A percentile compares a stretch with the other conserved stretches of the same genome.
Evolutionary conservation across 2,113 vertebrate species (phyloP).

Genomic region (Cyprinodon variegatus): DNA sequence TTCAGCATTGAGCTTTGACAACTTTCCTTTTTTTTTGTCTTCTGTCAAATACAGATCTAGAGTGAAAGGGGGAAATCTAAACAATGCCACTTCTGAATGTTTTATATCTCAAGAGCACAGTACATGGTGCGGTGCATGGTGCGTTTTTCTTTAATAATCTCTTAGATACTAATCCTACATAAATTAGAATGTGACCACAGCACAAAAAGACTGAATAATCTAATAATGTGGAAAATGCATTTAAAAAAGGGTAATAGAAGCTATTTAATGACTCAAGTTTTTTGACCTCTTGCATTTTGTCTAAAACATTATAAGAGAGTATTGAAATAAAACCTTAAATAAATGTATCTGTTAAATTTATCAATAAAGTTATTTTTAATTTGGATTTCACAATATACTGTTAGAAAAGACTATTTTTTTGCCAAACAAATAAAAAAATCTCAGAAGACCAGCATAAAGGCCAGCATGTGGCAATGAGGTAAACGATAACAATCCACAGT

Average conservation of each 20-base stretch:
- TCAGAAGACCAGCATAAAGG: not conserved
- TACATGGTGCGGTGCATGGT: too few relatives aligned
- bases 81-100: not conserved
- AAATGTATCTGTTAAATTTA: too few relatives aligned
- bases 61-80: not conserved
- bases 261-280: not conserved
- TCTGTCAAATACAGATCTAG: not conserved
- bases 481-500: not conserved
- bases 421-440: not conserved
- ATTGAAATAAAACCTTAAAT: not conserved
- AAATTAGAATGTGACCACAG: not conserved
- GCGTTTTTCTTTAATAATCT: not conserved
- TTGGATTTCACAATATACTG: too few relatives aligned
- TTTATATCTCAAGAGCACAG: not conserved
- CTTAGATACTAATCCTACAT: not conserved
- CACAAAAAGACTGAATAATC: not conserved
- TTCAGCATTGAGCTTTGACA: too few relatives aligned
- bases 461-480: not conserved
- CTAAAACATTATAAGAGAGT: not conserved
- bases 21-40: not conserved
- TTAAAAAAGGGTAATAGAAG: not conserved
- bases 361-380: too few relatives aligned
- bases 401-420: too few relatives aligned
- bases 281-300: too few relatives aligned
- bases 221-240: not conserved